These are phyloP conservation scores for human (Homo sapiens) DNA, from an alignment of 2,113 vertebrate species.

Conservation along the genomic window DNA sequence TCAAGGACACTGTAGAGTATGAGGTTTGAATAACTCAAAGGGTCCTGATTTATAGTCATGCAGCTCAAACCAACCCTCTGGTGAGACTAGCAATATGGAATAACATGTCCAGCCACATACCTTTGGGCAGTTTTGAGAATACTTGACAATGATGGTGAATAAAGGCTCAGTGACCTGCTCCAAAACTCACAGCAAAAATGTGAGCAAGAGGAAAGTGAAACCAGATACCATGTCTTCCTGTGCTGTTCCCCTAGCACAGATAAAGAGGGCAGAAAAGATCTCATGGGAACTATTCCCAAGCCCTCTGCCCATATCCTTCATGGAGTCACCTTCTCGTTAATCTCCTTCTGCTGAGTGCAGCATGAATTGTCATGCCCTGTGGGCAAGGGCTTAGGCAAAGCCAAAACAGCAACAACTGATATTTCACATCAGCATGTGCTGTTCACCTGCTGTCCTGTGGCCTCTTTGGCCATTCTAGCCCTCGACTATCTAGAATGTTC, in stretches of 20 bases:
- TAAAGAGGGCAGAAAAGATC: neutral
- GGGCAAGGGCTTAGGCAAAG: neutral
- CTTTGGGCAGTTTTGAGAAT: neutral
- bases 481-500: neutral
- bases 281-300: neutral
- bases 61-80: neutral
- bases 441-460: neutral
- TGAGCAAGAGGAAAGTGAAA: neutral
- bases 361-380: neutral
- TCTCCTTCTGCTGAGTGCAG: neutral
- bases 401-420: too few species aligned
- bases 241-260: neutral
- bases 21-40: neutral
- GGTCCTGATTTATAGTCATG: neutral
- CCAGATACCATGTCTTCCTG: neutral
- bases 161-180: neutral
- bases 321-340: neutral
- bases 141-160: neutral
- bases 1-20: neutral
- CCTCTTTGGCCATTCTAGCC: neutral
- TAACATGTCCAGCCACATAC: neutral
- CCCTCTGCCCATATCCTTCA: neutral
- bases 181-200: neutral
- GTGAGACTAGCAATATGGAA: neutral
- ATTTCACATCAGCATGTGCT: rapidly evolving